Evolutionary conservation across 2,888 invertebrate species (phyloP), one percentile per base, ranked within the genome.

Genomic region (Operophtera brumata): DNA sequence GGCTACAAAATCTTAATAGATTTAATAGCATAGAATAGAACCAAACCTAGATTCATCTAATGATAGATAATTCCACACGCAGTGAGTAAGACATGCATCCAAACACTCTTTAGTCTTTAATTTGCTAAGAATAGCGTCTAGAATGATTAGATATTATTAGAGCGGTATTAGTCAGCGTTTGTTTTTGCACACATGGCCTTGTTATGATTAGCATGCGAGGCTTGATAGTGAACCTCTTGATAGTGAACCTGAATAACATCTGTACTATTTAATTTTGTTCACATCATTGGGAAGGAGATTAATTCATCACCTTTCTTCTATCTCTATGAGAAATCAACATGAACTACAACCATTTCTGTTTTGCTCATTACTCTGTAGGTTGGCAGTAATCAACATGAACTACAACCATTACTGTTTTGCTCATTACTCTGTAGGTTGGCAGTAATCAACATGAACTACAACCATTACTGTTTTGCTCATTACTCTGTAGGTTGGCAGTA

Each of bases 181-280:
- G 64, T 61, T 80, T 73, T 75, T 71, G 57, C 67, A 67, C 66
- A 68, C 64, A 68, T 62, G 54, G 54, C 62, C 57, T 52, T 78
- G 75, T 78, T 80, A 73, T 72, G 73, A 75, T 75, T 70, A 71
- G 57, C 70, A 70, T 73, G 73, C 67, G 75, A 73, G 71, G 62
- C 66, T 34, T 73, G 72, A 54, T 69, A 68, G 61, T 62, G 58
- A 62, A 59, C 32, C 65, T 66, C 66, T 34, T 73, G 72, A 54
- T 69, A 68, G 61, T 62, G 58, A 62, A 59, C 32, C 65, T 66
- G 67, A 62, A 73, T 65, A 69, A 69, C 64, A 80, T 78, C 80
- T 77, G 79, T 73, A 62, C 52, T 67, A 51, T 47, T 67, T 65
- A 67, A 69, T 62, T 66, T 72, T 67, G 55, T 68, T 76, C 72